These are phyloP conservation scores for Xerus rutilus DNA, from an alignment of 2,797 vertebrate species.

Conservation along the genomic window DNA sequence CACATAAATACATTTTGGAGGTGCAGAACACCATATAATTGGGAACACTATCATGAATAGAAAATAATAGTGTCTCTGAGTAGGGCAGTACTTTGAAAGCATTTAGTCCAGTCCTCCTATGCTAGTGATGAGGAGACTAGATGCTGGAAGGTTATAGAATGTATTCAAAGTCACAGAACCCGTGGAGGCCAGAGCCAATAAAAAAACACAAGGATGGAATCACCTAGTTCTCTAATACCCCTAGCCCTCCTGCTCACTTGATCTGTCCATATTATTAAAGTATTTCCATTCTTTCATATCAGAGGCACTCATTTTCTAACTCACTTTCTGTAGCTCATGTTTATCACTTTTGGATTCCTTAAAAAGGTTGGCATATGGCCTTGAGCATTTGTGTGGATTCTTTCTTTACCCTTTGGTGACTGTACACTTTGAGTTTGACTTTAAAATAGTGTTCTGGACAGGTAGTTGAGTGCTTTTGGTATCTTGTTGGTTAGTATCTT, in stretches of 20 bases:
- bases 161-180: constrained; percentile 69
- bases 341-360: neutral
- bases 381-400: neutral
- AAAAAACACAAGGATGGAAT: neutral
- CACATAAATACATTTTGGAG: constrained; percentile 76
- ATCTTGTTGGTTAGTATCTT: neutral
- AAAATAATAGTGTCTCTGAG: constrained; percentile 69
- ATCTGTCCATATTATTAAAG: neutral
- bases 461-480: neutral
- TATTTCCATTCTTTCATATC: neutral
- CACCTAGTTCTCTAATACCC: neutral
- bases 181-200: neutral
- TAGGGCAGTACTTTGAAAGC: constrained; percentile 54
- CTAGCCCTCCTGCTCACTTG: neutral
- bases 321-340: neutral
- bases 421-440: neutral
- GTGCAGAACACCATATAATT: constrained; percentile 71
- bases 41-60: constrained; percentile 69
- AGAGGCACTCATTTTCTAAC: neutral
- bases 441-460: neutral
- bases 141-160: constrained; percentile 47
- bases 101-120: constrained; percentile 18
- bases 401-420: neutral
- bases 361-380: neutral
- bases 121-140: constrained; percentile 14